phyloP scores from a whole-genome alignment of 1,140 invertebrate genomes.

The Chionoecetes opilio region DNA sequence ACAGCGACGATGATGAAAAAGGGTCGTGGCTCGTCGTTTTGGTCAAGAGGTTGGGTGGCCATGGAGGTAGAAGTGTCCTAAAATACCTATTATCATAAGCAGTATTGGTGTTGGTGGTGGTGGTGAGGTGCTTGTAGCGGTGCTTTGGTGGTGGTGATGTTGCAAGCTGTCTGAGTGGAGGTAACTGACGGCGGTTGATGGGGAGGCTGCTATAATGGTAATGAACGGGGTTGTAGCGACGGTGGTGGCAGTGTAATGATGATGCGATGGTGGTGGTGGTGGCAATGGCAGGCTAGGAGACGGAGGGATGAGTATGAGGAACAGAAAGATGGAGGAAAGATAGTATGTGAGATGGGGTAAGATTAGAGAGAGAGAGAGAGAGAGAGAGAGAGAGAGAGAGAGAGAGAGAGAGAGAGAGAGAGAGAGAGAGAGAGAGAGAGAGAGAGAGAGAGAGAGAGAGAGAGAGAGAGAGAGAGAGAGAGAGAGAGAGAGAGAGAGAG shows the following conservation, averaged over 20 bases:
- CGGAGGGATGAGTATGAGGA: not conserved
- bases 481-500: not conserved
- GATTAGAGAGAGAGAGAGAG: not conserved
- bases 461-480: not conserved
- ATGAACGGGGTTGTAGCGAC: too few species aligned
- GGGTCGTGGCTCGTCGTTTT: not conserved
- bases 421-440: conserved; percentile 18
- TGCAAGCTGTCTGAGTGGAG: too few species aligned
- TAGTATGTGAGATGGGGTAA: not conserved
- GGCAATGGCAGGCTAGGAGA: not conserved
- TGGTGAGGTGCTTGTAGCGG: too few species aligned
- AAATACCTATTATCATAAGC: too few species aligned
- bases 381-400: not conserved
- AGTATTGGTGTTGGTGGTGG: too few species aligned
- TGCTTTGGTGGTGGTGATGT: too few species aligned
- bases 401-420: not conserved
- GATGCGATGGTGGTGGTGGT: too few species aligned
- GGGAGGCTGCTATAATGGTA: too few species aligned
- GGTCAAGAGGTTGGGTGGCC: not conserved
- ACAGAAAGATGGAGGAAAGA: not conserved
- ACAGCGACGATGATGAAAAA: not conserved
- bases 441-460: not conserved
- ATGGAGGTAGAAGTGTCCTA: too few species aligned
- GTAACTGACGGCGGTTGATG: too few species aligned
- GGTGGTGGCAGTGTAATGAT: too few species aligned